Conservation (phyloP, 2,113 vertebrate species). For the Thinocorus orbignyianus region DNA sequence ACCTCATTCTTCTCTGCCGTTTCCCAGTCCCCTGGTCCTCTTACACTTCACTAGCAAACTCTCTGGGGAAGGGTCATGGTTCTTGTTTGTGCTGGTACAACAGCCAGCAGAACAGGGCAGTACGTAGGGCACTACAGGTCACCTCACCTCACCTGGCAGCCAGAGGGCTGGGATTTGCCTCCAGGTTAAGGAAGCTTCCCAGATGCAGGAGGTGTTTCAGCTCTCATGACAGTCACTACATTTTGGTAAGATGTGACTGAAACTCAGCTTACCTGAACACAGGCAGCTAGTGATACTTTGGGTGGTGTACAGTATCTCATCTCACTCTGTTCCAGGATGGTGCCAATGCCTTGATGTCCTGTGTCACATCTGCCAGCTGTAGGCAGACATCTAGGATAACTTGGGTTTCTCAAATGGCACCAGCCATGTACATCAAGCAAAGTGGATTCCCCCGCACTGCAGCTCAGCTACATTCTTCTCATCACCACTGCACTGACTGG, state of each 20-base stretch:
- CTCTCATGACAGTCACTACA: neutral
- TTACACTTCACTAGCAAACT: neutral
- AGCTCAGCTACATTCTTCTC: neutral
- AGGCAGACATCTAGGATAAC: neutral
- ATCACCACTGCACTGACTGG: neutral
- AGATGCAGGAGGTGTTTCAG: neutral
- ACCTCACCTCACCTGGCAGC: neutral
- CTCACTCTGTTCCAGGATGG: neutral
- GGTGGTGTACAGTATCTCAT: neutral
- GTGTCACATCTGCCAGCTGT: neutral
- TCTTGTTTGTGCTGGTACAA: neutral
- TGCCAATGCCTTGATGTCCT: neutral
- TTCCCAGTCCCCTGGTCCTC: neutral
- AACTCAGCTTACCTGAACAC: neutral
- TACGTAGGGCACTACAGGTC: accelerated
- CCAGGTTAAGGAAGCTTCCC: neutral
- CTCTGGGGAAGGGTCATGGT: neutral
- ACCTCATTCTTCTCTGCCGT: neutral
- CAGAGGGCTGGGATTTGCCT: neutral
- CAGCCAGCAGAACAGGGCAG: neutral
- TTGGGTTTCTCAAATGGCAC: neutral
- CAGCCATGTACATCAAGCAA: neutral
- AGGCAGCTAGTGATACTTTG: neutral
- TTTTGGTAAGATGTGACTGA: neutral
- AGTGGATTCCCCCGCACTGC: neutral